Evolutionary conservation across 2,797 vertebrate genomes (phyloP), one percentile per base, ranked within the genome.

Genomic region (Pipistrellus pipistrellus): DNA sequence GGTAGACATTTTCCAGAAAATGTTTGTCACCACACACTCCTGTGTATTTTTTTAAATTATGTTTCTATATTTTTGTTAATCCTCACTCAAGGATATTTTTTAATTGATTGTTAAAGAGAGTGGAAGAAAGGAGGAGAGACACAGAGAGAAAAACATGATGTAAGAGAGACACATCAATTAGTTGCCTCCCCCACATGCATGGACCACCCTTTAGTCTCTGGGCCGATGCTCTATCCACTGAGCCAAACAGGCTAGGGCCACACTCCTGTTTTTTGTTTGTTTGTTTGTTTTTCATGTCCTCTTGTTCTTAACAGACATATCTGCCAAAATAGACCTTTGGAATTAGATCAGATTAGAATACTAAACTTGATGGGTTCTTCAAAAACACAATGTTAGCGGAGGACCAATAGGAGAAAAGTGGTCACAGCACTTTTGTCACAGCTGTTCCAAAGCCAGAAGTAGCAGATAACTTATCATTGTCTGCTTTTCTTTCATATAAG

Each of bases 341-440:
- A 91, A 64, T 80, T 86, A 62, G 9, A 86, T 72, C 38, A 73
- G 10, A 72, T 41, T 82, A 48, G 21, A 91, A 90, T 59, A 82
- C 8, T 66, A 83, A 94, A 80, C 13, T 23, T 53, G 13, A 38
- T 55, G 48, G 53, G 64, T n/a, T 62, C 32, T 71, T 87, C 30
- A 55, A 82, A 71, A 44, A 35, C 20, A 53, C 21, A 23, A 18
- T 69, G 6, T 20, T 93, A 38, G 64, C 30, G 75, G 27, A 85
- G 55, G 18, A 75, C 35, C 27, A 53, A 25, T 1, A 84, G 53
- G n/a, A 82, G 3, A 48, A 66, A 95, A 35, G 44, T 12, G 17
- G 46, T 2, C 48, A 78, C 1, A 68, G 44, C 51, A 80, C 62
- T n/a, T n/a, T n/a, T 20, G 27, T 1, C 84, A 83, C 35, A 77